phyloP scores from a whole-genome alignment of 2,888 invertebrate species.

The Darwinula stevensoni region DNA sequence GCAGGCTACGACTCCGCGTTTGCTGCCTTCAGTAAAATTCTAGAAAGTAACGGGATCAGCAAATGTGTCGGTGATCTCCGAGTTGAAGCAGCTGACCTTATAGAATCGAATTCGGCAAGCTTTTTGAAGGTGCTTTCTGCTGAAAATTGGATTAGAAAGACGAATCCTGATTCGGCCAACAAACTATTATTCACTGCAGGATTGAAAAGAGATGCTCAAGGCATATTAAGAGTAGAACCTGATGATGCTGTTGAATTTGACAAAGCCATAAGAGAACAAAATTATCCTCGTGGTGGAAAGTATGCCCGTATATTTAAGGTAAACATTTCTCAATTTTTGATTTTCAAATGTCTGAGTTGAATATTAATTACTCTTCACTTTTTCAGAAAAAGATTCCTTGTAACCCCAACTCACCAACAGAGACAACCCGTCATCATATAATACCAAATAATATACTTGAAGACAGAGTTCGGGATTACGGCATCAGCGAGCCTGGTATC shows the following conservation, averaged over 20 bases:
- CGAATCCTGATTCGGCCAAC: constrained; percentile 1
- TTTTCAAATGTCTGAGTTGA: no score
- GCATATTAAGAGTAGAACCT: background rate
- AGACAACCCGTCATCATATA: constrained; percentile 1
- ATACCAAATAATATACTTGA: background rate
- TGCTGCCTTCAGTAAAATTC: constrained; percentile 1
- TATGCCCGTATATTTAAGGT: background rate
- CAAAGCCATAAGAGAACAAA: background rate
- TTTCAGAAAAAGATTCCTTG: background rate
- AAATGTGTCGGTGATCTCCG: background rate
- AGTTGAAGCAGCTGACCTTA: constrained; percentile 1
- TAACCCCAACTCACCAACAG: background rate
- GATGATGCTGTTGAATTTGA: background rate
- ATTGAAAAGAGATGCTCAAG: background rate
- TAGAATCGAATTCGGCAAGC: background rate
- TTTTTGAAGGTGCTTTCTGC: background rate
- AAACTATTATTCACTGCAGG: background rate
- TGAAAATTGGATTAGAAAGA: constrained; percentile 1
- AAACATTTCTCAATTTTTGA: no score
- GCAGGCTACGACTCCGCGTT: background rate
- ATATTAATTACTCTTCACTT: no score
- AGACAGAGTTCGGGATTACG: background rate
- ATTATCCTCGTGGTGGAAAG: background rate
- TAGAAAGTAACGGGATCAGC: constrained; percentile 1
- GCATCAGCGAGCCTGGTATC: background rate